Base-by-base conservation (phyloP, 2,888 invertebrate species). In the Tetragonula carbonaria region DNA sequence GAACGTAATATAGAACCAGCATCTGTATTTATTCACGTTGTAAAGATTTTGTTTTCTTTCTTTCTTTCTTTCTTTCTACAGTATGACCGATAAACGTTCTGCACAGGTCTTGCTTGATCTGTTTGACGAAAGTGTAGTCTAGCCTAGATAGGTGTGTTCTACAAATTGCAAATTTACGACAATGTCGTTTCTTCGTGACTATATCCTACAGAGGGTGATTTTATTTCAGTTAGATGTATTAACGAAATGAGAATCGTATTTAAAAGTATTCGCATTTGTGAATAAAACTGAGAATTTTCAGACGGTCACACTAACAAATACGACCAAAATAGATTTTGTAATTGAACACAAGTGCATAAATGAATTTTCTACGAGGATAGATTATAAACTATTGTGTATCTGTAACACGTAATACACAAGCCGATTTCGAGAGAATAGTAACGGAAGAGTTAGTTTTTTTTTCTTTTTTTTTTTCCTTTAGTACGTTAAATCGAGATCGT, bases 141-240 rank as follows among this genome's bases (percentile, higher is more conserved):
- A 85, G 72, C 73, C 55, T 77, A 79, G 74, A 72, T 87, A 80
- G 80, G 82, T 80, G 71, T 78, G 78, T 87, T 87, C 81, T 68
- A 80, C 71, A 62, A 87, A 80, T 80, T 86, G 83, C 74, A 82
- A 72, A 78, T 87, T 87, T 81, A 68, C 79, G 8, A 82, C 70
- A 82, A 78, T 70, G 55, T 63, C 74, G 71, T 71, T 83, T 75
- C 70, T 76, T 62, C 84, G 68, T 84, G 80, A 75, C 65, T 75
- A 62, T 82, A 80, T 62, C 76, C 77, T 80, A 72, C 72, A 79
- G 66, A 78, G 74, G 81, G 73, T 80, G 45, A 87, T 86, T 85
- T 87, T 86, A 86, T 87, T 89, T 87, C 87, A 89, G 81, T 84
- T 81, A 86, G 73, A 78, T 67, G 63, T 80, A 81, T 80, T 73